phyloP scores from a whole-genome alignment of 1,140 invertebrate genomes.

The Dreissena polymorpha region DNA sequence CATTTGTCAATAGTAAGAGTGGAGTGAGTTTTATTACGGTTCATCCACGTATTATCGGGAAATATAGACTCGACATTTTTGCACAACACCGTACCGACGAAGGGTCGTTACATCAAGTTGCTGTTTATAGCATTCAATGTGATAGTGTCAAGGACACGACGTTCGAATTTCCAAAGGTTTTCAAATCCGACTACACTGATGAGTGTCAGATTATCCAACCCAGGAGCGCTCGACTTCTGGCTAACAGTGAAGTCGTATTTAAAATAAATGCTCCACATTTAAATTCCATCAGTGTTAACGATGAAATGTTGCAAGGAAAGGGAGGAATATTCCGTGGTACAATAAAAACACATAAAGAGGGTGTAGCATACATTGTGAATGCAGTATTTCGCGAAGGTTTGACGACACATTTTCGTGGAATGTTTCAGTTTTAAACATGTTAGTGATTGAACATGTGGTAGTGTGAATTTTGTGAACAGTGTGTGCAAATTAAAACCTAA shows the following conservation, averaged over 20 bases:
- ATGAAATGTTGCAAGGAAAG: not conserved
- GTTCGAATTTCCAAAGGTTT: slow-evolving; percentile 12
- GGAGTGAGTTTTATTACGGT: slow-evolving; percentile 30
- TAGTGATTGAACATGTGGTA: not conserved
- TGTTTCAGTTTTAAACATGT: not conserved
- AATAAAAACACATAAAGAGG: not conserved
- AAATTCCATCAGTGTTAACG: not conserved
- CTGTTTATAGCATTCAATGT: slow-evolving; percentile 49
- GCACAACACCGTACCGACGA: slow-evolving; percentile 17
- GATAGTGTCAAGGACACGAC: slow-evolving; percentile 3
- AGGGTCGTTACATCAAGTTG: slow-evolving; percentile 4
- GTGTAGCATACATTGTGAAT: not conserved
- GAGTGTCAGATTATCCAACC: slow-evolving; percentile 1
- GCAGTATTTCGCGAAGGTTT: not conserved
- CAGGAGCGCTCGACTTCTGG: not conserved
- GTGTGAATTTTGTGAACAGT: too few species aligned
- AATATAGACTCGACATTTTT: slow-evolving; percentile 48
- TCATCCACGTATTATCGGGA: slow-evolving; percentile 33
- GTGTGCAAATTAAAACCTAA: too few species aligned
- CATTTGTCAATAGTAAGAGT: slow-evolving; percentile 12
- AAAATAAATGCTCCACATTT: slow-evolving; percentile 19
- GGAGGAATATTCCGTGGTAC: slow-evolving; percentile 8
- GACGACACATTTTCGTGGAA: not conserved
- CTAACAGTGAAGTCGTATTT: slow-evolving; percentile 8
- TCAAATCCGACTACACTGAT: not conserved